Conservation (phyloP, 2,797 vertebrate species). For the Chiloscyllium punctatum region DNA sequence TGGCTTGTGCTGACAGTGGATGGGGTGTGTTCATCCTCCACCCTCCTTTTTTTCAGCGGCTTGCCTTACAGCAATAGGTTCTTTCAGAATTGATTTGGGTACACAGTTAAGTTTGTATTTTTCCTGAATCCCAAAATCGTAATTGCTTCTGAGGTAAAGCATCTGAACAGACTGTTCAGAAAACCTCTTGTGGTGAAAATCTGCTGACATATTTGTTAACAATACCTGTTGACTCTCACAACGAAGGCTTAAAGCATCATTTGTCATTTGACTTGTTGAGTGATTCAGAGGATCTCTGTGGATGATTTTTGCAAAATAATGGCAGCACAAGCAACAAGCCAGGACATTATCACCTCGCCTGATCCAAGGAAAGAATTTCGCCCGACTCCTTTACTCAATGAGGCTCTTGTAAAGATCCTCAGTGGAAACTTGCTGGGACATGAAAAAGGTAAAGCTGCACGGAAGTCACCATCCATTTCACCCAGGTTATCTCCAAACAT, state of each 20-base stretch:
- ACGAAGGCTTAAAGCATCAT: neutral
- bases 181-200: conserved; percentile 40
- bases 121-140: neutral
- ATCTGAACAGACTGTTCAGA: neutral
- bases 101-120: neutral
- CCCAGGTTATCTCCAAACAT: conserved; percentile 71
- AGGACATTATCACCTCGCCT: conserved; percentile 78
- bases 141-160: neutral
- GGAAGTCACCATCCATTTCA: conserved; percentile 77
- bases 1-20: conserved; percentile 53
- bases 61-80: conserved; percentile 41
- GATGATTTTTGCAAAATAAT: conserved; percentile 58
- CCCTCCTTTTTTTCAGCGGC: conserved; percentile 40
- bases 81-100: neutral
- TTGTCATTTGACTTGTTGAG: conserved; percentile 35
- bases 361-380: conserved; percentile 71
- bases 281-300: conserved; percentile 44
- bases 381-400: conserved; percentile 79
- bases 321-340: conserved; percentile 79
- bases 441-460: conserved; percentile 71
- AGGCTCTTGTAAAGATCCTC: conserved; percentile 92
- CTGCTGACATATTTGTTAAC: conserved; percentile 51
- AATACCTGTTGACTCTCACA: neutral
- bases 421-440: conserved; percentile 94
- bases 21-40: conserved; percentile 45